These are phyloP conservation scores for Carettochelys insculpta DNA, from an alignment of 2,113 vertebrate species.

Conservation along the genomic window DNA sequence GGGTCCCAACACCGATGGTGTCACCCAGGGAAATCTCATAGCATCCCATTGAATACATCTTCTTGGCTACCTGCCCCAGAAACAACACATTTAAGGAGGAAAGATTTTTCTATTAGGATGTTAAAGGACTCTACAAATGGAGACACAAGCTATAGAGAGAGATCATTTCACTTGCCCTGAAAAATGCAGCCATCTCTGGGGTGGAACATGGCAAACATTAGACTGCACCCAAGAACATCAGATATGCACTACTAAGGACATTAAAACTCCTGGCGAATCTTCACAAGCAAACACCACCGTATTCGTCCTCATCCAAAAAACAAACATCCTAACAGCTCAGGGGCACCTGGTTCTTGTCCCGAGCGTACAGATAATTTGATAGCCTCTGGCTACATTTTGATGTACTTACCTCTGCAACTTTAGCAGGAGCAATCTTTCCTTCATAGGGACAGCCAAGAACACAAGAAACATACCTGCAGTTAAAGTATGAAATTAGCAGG, in stretches of 20 bases:
- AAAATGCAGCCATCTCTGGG: rapidly evolving
- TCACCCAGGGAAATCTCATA: conserved; percentile 97
- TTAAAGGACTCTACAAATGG: neutral
- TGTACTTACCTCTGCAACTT: conserved; percentile 90
- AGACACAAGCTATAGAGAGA: neutral
- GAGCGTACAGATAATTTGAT: rapidly evolving
- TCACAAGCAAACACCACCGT: too few species aligned
- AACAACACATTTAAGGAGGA: rapidly evolving
- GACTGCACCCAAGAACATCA: neutral
- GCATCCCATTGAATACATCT: conserved; percentile 94
- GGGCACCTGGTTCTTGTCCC: neutral
- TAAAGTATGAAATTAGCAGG: conserved; percentile 11
- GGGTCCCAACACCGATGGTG: conserved; percentile 94
- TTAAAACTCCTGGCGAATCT: too few species aligned
- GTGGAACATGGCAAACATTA: rapidly evolving
- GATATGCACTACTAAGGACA: neutral
- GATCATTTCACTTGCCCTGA: neutral
- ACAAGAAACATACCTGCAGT: conserved; percentile 91
- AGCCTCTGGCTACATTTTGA: neutral
- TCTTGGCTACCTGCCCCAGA: conserved; percentile 86
- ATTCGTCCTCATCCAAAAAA: neutral
- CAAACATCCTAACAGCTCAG: neutral
- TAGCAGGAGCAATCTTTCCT: conserved; percentile 89
- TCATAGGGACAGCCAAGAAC: conserved; percentile 96
- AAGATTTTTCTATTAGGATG: neutral